Conservation (phyloP, 2,797 vertebrate genomes). For the Dryobates pubescens region DNA sequence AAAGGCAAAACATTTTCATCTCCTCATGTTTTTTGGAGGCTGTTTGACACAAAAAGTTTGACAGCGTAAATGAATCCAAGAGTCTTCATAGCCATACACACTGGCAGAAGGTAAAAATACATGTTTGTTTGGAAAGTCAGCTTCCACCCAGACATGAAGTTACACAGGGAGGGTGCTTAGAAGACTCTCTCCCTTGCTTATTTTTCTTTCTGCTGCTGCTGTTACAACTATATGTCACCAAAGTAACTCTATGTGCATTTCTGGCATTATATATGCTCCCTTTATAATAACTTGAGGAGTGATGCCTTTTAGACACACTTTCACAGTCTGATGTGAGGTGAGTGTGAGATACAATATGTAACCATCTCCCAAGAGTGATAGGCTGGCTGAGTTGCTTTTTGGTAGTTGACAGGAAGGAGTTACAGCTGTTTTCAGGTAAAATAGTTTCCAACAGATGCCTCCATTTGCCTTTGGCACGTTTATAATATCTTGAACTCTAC, state of each 20-base stretch:
- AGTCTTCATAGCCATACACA: neutral
- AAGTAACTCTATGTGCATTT: neutral
- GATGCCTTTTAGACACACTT: neutral
- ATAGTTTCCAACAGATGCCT: no score
- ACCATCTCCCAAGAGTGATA: neutral
- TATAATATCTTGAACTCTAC: no score
- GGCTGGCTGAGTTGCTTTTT: no score
- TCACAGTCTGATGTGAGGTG: neutral
- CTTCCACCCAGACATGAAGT: neutral
- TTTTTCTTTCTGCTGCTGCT: neutral
- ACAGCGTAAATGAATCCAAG: neutral
- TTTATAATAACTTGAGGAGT: neutral
- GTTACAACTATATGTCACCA: neutral
- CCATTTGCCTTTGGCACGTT: no score
- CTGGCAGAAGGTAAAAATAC: neutral
- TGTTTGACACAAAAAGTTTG: neutral
- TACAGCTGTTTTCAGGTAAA: no score
- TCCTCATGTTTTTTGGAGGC: neutral
- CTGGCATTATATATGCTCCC: neutral
- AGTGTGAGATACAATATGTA: neutral
- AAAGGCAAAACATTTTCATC: neutral
- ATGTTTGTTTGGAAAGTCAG: neutral
- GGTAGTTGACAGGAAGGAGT: no score
- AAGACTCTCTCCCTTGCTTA: neutral
- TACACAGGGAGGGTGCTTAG: neutral